Percentiles rank a stretch among this genome's conserved stretches.
phyloP scores from a whole-genome alignment of 1,140 invertebrate genomes.

The Calephelis virginiensis region DNA sequence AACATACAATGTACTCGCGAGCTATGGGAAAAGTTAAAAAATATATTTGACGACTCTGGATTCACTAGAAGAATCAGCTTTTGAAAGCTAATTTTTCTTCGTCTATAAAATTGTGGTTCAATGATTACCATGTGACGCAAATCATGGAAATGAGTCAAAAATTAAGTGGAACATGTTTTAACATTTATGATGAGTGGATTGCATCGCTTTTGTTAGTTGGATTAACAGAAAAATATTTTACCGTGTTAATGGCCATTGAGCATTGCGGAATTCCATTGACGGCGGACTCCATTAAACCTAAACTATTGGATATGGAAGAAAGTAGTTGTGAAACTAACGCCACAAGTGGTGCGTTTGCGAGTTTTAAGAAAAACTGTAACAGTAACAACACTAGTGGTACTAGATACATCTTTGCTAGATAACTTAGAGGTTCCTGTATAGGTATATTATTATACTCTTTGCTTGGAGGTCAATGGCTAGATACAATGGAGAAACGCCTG shows the following conservation, averaged over 20 bases:
- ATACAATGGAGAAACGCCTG: constrained; percentile 22
- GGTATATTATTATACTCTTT: too few relatives aligned
- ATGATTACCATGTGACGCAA: not conserved
- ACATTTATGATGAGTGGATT: not conserved
- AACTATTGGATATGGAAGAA: constrained; percentile 19
- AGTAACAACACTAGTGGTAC: constrained; percentile 18
- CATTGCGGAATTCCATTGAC: constrained; percentile 2
- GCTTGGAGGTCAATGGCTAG: too few relatives aligned
- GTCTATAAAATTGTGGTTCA: not conserved
- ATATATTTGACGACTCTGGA: constrained; percentile 6
- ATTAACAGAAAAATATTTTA: not conserved
- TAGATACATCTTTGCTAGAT: too few relatives aligned
- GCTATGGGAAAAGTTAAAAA: constrained; percentile 1
- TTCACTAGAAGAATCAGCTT: not conserved
- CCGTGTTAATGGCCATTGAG: not conserved
- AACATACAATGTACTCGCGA: not conserved
- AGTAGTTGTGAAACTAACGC: constrained; percentile 11
- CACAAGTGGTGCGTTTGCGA: constrained; percentile 26
- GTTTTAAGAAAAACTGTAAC: constrained; percentile 25
- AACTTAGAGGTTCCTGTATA: too few relatives aligned
- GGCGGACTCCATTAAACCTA: constrained; percentile 1
- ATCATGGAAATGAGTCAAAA: not conserved
- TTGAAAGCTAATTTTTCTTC: not conserved
- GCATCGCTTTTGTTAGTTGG: constrained; percentile 2
- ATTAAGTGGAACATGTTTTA: not conserved